A percentile compares a stretch with the other conserved stretches of the same genome.
Evolutionary conservation across 2,888 invertebrate genomes (phyloP).

Genomic region (Blomia tropicalis): DNA sequence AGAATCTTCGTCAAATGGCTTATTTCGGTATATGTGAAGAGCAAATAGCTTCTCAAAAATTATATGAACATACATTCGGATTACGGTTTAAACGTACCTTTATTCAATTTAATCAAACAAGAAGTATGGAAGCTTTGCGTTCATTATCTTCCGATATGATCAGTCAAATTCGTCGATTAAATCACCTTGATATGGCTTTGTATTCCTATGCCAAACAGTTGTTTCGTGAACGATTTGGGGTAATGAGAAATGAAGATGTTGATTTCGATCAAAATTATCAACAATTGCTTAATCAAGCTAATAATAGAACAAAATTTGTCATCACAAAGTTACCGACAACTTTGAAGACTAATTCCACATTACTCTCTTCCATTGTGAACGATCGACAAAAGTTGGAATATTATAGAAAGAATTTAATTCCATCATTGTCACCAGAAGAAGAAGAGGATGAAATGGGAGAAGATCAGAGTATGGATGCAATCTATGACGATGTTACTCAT

Average conservation of each 20-base stretch:
- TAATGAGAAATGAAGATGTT: conserved; percentile 21
- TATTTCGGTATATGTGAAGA: conserved; percentile 93
- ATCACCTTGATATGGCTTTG: conserved; percentile 74
- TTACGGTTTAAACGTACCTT: conserved; percentile 67
- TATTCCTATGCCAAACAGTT: conserved; percentile 81
- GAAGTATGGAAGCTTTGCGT: conserved; percentile 48
- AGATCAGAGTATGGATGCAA: not conserved
- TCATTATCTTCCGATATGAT: conserved; percentile 58
- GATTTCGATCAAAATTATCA: conserved; percentile 28
- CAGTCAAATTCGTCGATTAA: conserved; percentile 56
- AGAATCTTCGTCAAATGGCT: conserved; percentile 82
- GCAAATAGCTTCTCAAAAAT: conserved; percentile 57
- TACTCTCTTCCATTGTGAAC: not conserved
- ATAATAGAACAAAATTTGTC: not conserved
- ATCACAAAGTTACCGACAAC: not conserved
- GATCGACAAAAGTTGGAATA: not conserved
- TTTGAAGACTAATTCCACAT: not conserved
- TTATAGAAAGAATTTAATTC: not conserved
- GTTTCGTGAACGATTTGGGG: conserved; percentile 55
- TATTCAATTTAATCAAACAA: conserved; percentile 77
- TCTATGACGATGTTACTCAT: not conserved
- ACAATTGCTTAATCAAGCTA: conserved; percentile 12
- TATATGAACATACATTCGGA: conserved; percentile 85
- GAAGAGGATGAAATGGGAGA: not conserved
- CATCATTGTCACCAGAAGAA: not conserved